These are phyloP conservation scores for Anagrus nilaparvatae DNA, from an alignment of 1,140 invertebrate genomes.

Conservation along the genomic window DNA sequence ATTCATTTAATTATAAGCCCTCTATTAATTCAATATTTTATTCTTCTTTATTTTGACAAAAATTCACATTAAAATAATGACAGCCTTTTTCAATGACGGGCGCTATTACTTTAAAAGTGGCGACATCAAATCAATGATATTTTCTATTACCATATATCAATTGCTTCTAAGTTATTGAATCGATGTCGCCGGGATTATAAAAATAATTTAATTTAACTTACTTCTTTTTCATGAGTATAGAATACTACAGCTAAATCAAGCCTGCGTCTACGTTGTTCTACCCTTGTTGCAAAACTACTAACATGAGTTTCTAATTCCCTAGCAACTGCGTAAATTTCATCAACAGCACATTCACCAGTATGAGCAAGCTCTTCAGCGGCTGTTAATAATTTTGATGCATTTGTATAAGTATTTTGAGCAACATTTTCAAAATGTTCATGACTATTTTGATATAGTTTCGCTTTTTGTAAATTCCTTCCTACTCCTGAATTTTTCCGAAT, in stretches of 20 bases:
- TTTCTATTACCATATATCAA: too few relatives aligned
- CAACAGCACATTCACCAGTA: slow-evolving; percentile 91
- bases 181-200: too few relatives aligned
- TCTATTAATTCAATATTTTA: too few relatives aligned
- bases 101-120: too few relatives aligned
- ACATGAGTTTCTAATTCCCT: slow-evolving; percentile 85
- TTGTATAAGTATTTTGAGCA: slow-evolving; percentile 97
- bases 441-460: slow-evolving; percentile 91
- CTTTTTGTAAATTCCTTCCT: slow-evolving; percentile 87
- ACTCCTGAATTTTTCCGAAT: slow-evolving; percentile 93
- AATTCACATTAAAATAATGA: too few relatives aligned
- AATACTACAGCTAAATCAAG: slow-evolving; percentile 90
- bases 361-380: slow-evolving; percentile 92
- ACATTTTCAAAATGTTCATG: slow-evolving; percentile 98
- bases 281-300: slow-evolving; percentile 84
- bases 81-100: too few relatives aligned
- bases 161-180: too few relatives aligned
- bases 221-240: slow-evolving; percentile 93
- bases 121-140: too few relatives aligned
- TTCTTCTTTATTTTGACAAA: too few relatives aligned
- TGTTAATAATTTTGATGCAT: slow-evolving; percentile 91
- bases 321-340: slow-evolving; percentile 89
- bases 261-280: slow-evolving; percentile 82
- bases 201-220: too few relatives aligned
- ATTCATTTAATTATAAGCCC: too few relatives aligned